These are phyloP conservation scores for Ectemnius lituratus DNA, from an alignment of 2,888 invertebrate species.

Conservation along the genomic window DNA sequence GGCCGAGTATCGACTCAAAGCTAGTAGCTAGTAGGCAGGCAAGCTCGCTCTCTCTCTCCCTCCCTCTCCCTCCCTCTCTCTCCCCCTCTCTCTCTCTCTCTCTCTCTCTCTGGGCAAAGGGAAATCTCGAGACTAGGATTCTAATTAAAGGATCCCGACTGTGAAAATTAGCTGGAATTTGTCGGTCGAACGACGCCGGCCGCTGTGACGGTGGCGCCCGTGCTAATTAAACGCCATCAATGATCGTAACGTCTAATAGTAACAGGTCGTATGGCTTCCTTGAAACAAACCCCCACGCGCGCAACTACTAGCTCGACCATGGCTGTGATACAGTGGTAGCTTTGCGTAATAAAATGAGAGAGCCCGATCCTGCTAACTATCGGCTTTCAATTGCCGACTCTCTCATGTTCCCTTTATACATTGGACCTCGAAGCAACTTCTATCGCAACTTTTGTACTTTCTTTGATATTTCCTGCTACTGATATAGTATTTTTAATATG, in stretches of 20 bases:
- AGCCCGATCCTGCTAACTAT: no score
- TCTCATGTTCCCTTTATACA: no score
- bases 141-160: constrained; percentile 72
- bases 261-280: constrained; percentile 28
- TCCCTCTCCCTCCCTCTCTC: no score
- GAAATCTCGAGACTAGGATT: constrained; percentile 69
- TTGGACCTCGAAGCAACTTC: no score
- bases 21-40: constrained; percentile 19
- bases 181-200: constrained; percentile 62
- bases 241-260: constrained; percentile 61
- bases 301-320: no score
- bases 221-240: constrained; percentile 73
- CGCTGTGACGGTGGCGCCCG: constrained; percentile 42
- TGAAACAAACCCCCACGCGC: background rate
- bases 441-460: background rate
- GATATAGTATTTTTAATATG: background rate
- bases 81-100: no score
- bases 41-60: background rate
- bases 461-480: background rate
- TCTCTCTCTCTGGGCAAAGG: constrained; percentile 23
- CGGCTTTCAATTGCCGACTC: no score
- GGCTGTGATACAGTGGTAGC: no score
- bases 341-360: no score
- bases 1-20: constrained; percentile 28
- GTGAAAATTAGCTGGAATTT: constrained; percentile 73